phyloP scores from a whole-genome alignment of 2,888 invertebrate genomes.

The Ophion slaviceki region DNA sequence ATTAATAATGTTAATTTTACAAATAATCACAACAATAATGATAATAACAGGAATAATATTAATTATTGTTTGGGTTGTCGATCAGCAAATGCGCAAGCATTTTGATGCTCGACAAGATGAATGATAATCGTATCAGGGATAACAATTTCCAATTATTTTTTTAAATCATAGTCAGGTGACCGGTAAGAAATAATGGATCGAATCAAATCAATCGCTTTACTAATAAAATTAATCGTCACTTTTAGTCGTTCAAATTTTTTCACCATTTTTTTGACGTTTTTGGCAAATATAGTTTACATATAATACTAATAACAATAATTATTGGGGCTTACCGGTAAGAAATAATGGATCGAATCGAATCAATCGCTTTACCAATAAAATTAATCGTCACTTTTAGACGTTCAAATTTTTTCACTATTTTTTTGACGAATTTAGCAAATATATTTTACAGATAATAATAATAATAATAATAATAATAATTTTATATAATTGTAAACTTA shows the following conservation, averaged over 20 bases:
- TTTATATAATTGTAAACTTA: not conserved
- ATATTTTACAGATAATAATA: not conserved
- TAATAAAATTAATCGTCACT: not conserved
- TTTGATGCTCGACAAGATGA: no score
- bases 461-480: not conserved
- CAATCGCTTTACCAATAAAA: not conserved
- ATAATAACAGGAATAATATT: no score
- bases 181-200: not conserved
- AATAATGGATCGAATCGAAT: not conserved
- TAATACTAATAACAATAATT: no score
- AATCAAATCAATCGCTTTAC: not conserved
- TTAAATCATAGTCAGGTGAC: constrained; percentile 8
- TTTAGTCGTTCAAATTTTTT: not conserved
- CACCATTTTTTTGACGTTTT: not conserved
- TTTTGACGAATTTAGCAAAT: not conserved
- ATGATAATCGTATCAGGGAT: no score
- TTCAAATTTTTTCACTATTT: not conserved
- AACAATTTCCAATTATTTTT: no score
- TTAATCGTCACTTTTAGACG: not conserved
- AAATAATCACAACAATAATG: no score
- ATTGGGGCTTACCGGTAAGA: no score
- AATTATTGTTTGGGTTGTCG: no score
- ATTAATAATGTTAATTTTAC: no score
- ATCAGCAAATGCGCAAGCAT: no score
- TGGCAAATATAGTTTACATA: no score